phyloP scores from a whole-genome alignment of 1,140 invertebrate genomes.

The Halesus radiatus region DNA sequence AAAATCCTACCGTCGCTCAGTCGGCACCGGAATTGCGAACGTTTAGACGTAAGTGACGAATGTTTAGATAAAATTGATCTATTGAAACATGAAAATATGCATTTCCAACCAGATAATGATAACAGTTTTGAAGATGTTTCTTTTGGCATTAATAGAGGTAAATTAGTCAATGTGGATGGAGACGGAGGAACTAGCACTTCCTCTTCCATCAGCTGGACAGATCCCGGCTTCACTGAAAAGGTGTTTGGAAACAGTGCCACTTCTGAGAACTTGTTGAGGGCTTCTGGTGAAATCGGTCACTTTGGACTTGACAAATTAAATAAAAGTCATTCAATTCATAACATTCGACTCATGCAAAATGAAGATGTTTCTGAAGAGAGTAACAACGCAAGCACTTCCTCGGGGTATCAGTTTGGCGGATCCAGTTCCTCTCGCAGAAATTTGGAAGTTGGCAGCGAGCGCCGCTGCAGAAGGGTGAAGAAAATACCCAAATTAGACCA shows the following conservation, averaged over 20 bases:
- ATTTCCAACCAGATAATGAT: slow-evolving; percentile 44
- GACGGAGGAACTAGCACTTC: background rate
- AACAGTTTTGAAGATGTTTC: slow-evolving; percentile 38
- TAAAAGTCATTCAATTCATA: slow-evolving; percentile 39
- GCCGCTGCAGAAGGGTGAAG: slow-evolving; percentile 46
- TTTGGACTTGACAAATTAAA: slow-evolving; percentile 37
- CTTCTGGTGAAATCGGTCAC: slow-evolving; percentile 18
- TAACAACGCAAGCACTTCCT: slow-evolving; percentile 57
- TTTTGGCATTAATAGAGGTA: slow-evolving; percentile 1
- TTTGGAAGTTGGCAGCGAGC: slow-evolving; percentile 52
- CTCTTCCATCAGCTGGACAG: slow-evolving; percentile 31
- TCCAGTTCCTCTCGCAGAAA: slow-evolving; percentile 44
- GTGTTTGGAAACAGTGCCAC: slow-evolving; percentile 25
- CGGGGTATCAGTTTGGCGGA: slow-evolving; percentile 39
- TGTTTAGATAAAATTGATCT: slow-evolving; percentile 44
- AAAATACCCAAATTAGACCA: slow-evolving; percentile 46
- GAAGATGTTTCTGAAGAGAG: slow-evolving; percentile 27
- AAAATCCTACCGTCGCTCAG: slow-evolving; percentile 55
- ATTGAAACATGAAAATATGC: slow-evolving; percentile 43
- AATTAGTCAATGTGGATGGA: slow-evolving; percentile 4
- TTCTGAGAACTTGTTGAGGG: slow-evolving; percentile 16
- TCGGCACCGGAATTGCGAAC: slow-evolving; percentile 47
- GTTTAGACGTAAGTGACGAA: slow-evolving; percentile 45
- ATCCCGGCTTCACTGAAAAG: slow-evolving; percentile 36
- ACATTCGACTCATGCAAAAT: slow-evolving; percentile 44